Evolutionary conservation across 2,113 vertebrate species (phyloP), one percentile per base, ranked within the genome.

Genomic region (Gallinago paraguaiae): DNA sequence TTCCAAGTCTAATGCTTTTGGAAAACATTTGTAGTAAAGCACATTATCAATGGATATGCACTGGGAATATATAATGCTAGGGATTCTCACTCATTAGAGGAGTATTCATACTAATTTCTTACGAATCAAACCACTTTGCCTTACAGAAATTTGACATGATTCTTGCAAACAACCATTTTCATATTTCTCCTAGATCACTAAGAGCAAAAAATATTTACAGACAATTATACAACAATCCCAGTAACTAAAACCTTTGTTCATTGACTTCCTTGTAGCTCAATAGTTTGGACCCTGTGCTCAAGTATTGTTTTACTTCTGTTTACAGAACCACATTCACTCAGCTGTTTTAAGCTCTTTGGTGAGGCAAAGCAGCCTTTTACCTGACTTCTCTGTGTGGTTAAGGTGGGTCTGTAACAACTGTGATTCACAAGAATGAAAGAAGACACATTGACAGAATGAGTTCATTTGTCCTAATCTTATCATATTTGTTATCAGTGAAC

Each of bases 391-490:
- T 15, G 60, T 22, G 45, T 7, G 27, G 12, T 15, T n/a, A 45
- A 39, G 17, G 54, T 24, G 5, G 8, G 72, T 25, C 20, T 24
- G 11, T 13, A 82, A 28, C 25, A 75, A 35, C 43, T 67, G 41
- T 6, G 24, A 19, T 61, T 79, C 22, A 65, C 14, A 65, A 51
- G 22, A 83, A 56, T 7, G 8, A 61, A 63, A 59, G 43, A 50
- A 0, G 1, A 33, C 10, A 89, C 10, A 27, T 6, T 39, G 69
- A 41, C 9, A 67, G 10, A 69, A 48, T 2, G 11, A n/a, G 5
- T 45, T 54, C 13, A 75, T 65, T 67, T 54, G 22, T 28, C 24
- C 28, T 16, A 18, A 33, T 33, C 30, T 72, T 22, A 46, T 3
- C 46, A 24, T 11, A 22, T 28, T 61, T 56, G 37, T 37, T 13